Evolutionary conservation across 2,113 vertebrate genomes (phyloP).

Genomic region (Rhinichthys klamathensis): DNA sequence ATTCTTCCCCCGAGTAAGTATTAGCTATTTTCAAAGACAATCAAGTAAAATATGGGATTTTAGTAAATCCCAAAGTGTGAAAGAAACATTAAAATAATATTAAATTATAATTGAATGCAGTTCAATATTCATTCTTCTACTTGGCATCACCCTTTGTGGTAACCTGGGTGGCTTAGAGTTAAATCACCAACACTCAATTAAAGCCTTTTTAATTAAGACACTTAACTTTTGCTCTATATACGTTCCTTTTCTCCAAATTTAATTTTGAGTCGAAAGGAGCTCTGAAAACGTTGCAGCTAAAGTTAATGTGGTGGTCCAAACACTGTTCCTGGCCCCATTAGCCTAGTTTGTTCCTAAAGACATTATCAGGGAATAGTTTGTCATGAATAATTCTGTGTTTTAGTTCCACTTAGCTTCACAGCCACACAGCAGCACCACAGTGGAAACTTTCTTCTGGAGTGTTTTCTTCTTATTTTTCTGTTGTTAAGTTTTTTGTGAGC

Average conservation of each 20-base stretch:
- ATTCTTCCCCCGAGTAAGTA: constrained; percentile 99
- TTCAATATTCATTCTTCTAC: constrained; percentile 1
- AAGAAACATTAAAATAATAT: constrained; percentile 19
- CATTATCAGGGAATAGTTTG: constrained; percentile 47
- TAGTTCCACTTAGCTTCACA: constrained; percentile 52
- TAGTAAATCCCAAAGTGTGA: neutral
- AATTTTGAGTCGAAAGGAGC: neutral
- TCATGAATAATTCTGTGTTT: constrained; percentile 58
- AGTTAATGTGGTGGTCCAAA: constrained; percentile 15
- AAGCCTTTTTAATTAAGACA: neutral
- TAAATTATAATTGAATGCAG: neutral
- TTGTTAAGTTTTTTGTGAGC: neutral
- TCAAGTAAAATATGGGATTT: neutral
- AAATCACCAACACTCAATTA: constrained; percentile 21
- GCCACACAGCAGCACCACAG: neutral
- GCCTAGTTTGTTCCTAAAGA: constrained; percentile 36
- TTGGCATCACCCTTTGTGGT: neutral
- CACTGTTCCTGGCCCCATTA: constrained; percentile 8
- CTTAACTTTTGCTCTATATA: neutral
- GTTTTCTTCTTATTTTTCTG: neutral
- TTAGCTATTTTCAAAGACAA: neutral
- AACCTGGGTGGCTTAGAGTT: constrained; percentile 17
- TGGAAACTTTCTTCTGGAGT: neutral
- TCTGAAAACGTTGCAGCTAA: neutral
- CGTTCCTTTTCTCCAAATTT: neutral